Base-by-base conservation (phyloP, 1,140 invertebrate genomes). In the Drosophila parabipectinata region DNA sequence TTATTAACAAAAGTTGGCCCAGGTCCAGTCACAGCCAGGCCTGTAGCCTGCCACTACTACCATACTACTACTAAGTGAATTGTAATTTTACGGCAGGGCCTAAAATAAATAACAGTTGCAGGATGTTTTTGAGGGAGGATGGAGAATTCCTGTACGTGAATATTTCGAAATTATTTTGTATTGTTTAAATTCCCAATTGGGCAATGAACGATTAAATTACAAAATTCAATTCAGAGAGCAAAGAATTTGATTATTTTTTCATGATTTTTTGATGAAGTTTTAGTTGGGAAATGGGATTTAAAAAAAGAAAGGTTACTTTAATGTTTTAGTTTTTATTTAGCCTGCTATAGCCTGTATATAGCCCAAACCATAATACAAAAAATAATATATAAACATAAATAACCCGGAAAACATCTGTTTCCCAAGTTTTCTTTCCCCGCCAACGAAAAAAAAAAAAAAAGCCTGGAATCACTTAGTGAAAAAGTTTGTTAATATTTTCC, bases 1-100 rank as follows among this genome's bases (percentile, higher is more conserved):
- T 79, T 79, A 79, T 79, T 79, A 79, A 79, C 77, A 74, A 79
- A 79, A 79, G 68, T 79, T 79, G 76, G 76, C 76, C 57, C 76
- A 67, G 52, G 62, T 73, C 75, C 74, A 77, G 53, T 62, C 53
- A 30, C 32, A 24, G 61, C 41, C 53, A 15, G 47, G 34, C 26
- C 21, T 3, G 2, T 21, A 21, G 21, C 21, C 21, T 21, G 21
- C 21, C 21, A 21, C 21, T 21, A 21, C 21, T 21, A 21, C 18
- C 18, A 18, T 18, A 18, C 21, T 77, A 66, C 41, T 44, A 44
- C 48, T 64, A 68, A 73, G 53, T 53, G 59, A 78, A 78, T 78
- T 78, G 67, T 72, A 78, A 78, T 78, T 78, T 78, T 64, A 78
- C 68, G 44, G 39, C 52, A 53, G 67, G 39, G 61, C 69, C 76